These are phyloP conservation scores for Zygogramma bicolorata DNA, from an alignment of 2,888 invertebrate genomes.

Conservation along the genomic window DNA sequence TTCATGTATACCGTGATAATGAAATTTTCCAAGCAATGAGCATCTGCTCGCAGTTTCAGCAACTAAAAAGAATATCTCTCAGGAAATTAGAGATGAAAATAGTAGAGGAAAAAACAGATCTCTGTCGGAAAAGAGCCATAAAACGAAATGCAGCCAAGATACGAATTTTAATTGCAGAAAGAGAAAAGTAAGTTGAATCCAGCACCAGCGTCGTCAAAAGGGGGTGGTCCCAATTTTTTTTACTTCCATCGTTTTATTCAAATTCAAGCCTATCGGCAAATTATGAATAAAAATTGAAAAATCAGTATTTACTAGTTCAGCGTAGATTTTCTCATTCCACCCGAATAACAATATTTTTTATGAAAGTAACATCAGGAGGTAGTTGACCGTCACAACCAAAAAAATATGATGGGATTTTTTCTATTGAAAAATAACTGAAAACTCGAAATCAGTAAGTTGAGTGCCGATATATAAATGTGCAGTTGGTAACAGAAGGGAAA, in stretches of 20 bases:
- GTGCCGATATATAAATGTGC: no score
- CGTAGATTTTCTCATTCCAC: no score
- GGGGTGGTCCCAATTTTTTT: neutral
- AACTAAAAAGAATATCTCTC: neutral
- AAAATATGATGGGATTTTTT: no score
- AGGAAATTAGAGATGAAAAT: slow-evolving; percentile 1
- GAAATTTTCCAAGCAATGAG: slow-evolving; percentile 1
- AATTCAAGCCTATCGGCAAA: no score
- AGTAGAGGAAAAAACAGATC: neutral
- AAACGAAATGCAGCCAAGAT: slow-evolving; percentile 3
- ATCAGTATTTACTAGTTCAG: no score
- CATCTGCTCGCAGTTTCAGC: neutral
- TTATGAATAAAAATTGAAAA: no score
- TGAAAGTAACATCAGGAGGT: no score
- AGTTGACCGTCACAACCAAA: no score
- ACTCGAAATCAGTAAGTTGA: no score
- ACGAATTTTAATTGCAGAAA: slow-evolving; percentile 2
- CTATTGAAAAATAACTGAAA: no score
- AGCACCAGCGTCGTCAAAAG: neutral
- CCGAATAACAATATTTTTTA: no score
- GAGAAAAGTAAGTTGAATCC: neutral
- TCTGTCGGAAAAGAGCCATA: neutral
- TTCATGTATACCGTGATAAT: neutral
- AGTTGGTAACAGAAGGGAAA: no score
- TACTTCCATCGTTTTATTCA: neutral